Conservation (phyloP, 2,888 invertebrate genomes). For the Hydraecia micacea region DNA sequence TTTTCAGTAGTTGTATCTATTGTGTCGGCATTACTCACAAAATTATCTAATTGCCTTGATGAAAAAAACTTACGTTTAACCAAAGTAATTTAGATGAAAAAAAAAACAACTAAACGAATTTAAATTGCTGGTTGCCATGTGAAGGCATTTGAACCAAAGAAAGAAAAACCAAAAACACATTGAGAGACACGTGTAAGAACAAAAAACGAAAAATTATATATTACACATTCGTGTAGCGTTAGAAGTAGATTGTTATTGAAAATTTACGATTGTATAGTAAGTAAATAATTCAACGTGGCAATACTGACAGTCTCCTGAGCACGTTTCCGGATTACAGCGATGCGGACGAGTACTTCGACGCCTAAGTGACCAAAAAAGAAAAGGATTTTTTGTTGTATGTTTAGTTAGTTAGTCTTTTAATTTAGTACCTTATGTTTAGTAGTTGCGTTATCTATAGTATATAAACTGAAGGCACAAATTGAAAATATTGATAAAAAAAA, state of each 20-base stretch:
- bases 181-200: slow-evolving; percentile 9
- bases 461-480: neutral
- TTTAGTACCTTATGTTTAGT: neutral
- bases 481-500: too few species aligned
- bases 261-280: neutral
- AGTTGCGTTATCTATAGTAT: too few species aligned
- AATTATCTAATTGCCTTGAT: neutral
- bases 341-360: neutral
- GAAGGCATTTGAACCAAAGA: slow-evolving; percentile 15
- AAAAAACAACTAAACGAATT: slow-evolving; percentile 34
- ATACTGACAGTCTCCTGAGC: neutral
- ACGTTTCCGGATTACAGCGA: neutral
- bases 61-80: slow-evolving; percentile 5
- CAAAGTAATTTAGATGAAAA: slow-evolving; percentile 17
- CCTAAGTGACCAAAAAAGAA: neutral
- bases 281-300: neutral
- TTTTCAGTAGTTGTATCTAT: neutral
- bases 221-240: neutral
- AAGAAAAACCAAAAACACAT: slow-evolving; percentile 28
- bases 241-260: neutral
- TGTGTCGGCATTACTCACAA: slow-evolving; percentile 7
- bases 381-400: too few species aligned
- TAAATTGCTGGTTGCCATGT: slow-evolving; percentile 21
- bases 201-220: neutral
- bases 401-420: too few species aligned